Evolutionary conservation across 1,140 invertebrate genomes (phyloP).

Genomic region (Cepaea nemoralis): DNA sequence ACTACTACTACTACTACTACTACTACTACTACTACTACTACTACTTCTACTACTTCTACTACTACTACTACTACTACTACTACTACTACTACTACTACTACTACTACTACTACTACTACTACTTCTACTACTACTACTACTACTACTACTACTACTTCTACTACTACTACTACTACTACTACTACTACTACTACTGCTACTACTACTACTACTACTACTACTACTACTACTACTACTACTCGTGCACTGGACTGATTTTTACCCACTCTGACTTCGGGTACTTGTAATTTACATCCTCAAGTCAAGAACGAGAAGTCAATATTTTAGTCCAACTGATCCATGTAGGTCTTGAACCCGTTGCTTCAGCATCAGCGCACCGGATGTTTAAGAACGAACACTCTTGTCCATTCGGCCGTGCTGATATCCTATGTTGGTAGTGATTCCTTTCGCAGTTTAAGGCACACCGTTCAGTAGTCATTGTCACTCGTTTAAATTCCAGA

Average conservation of each 20-base stretch:
- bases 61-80: not conserved
- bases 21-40: constrained; percentile 7
- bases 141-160: constrained; percentile 38
- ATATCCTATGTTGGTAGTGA: not conserved
- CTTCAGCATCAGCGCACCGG: too few species aligned
- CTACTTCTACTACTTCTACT: not conserved
- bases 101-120: constrained; percentile 32
- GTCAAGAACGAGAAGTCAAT: too few species aligned
- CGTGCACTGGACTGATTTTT: too few species aligned
- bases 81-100: constrained; percentile 10
- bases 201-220: constrained; percentile 15
- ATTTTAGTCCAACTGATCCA: too few species aligned
- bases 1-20: constrained; percentile 31
- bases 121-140: constrained; percentile 39
- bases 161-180: constrained; percentile 38
- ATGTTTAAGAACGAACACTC: too few species aligned
- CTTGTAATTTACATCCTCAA: too few species aligned
- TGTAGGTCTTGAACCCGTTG: too few species aligned
- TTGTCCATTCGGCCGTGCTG: too few species aligned
- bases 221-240: too few species aligned
- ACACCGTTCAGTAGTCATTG: too few species aligned
- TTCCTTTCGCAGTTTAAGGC: too few species aligned
- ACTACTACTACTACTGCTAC: constrained; percentile 15
- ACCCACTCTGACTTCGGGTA: not conserved
- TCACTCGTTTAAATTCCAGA: too few species aligned